phyloP scores from a whole-genome alignment of 2,797 vertebrate species.

The Paguma larvata region DNA sequence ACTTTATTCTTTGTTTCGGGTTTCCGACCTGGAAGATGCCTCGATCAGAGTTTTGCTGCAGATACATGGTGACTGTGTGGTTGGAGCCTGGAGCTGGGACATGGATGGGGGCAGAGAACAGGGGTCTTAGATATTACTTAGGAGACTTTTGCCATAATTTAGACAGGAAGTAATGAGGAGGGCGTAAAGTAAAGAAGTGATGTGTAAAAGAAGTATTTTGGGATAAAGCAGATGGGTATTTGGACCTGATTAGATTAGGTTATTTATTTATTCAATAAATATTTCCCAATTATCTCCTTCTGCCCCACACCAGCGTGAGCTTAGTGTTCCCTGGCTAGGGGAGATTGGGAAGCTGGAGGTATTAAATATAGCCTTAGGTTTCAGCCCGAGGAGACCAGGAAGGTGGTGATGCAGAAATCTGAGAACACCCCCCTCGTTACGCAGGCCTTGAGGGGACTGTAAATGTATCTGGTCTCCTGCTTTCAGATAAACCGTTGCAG shows the following conservation, averaged over 20 bases:
- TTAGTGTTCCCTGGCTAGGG: background rate
- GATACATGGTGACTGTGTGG: background rate
- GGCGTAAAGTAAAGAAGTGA: background rate
- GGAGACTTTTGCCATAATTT: background rate
- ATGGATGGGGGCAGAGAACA: background rate
- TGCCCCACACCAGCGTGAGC: background rate
- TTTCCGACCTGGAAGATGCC: background rate
- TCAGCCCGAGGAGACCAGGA: background rate
- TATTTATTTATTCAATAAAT: slow-evolving; percentile 41
- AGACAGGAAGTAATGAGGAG: background rate
- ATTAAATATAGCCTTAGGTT: slow-evolving; percentile 57
- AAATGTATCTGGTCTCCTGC: slow-evolving; percentile 19
- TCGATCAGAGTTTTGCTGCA: background rate
- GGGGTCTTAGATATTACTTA: background rate
- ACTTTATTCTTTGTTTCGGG: background rate
- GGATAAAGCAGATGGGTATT: background rate
- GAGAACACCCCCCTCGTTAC: background rate
- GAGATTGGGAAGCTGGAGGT: background rate
- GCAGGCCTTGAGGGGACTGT: background rate
- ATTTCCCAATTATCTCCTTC: background rate
- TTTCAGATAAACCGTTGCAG: slow-evolving; percentile 65
- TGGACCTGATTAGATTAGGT: background rate
- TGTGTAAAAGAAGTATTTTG: slow-evolving; percentile 30
- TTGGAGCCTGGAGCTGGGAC: background rate
- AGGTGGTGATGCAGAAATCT: slow-evolving; percentile 52